Conservation (phyloP, 2,113 vertebrate genomes). For the Cyphotilapia sp. region DNA sequence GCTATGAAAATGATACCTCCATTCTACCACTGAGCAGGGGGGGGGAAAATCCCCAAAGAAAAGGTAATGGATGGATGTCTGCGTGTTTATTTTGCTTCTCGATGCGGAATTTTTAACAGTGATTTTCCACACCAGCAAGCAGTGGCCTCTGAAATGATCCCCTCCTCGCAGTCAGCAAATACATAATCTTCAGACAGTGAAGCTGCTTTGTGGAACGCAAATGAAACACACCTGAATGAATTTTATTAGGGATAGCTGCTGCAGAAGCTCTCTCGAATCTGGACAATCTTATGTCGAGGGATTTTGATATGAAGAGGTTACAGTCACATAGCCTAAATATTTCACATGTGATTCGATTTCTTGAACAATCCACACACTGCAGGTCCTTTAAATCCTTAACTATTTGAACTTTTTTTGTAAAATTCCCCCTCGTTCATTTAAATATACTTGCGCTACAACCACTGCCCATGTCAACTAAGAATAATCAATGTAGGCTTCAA, state of each 20-base stretch:
- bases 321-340: background rate
- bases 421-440: background rate
- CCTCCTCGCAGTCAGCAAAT: constrained; percentile 13
- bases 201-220: constrained; percentile 23
- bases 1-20: constrained; percentile 14
- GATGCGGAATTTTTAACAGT: constrained; percentile 14
- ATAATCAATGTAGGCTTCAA: background rate
- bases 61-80: constrained; percentile 32
- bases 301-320: background rate
- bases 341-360: background rate
- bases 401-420: background rate
- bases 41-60: background rate
- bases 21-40: background rate
- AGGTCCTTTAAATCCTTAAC: background rate
- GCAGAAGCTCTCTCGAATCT: background rate
- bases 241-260: background rate
- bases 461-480: background rate
- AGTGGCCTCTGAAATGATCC: constrained; percentile 20
- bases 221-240: constrained; percentile 31
- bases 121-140: constrained; percentile 49
- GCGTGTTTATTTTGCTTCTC: constrained; percentile 42
- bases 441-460: background rate
- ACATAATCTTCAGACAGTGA: constrained; percentile 20
- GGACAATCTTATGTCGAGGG: background rate
- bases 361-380: background rate